Percentiles rank a stretch among this genome's conserved stretches.
phyloP scores from a whole-genome alignment of 2,113 vertebrate species.

The Terrapene triunguis region DNA sequence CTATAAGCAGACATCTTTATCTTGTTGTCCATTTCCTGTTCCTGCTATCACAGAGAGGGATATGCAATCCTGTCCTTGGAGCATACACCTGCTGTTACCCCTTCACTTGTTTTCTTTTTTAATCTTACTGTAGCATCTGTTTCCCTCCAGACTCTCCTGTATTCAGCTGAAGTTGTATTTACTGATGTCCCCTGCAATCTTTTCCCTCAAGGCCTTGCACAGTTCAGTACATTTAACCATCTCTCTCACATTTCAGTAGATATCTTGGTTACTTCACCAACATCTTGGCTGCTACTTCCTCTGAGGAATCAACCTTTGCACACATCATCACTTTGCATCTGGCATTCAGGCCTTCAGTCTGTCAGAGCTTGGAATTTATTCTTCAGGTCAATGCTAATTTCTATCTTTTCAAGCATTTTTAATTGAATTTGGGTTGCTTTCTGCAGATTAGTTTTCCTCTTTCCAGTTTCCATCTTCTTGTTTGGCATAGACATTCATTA shows the following conservation, averaged over 20 bases:
- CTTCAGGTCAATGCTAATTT: conserved; percentile 56
- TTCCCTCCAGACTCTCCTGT: background rate
- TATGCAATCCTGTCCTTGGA: background rate
- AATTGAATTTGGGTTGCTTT: conserved; percentile 66
- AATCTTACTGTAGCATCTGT: background rate
- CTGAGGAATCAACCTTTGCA: conserved; percentile 27
- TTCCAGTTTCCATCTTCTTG: background rate
- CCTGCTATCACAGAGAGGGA: background rate
- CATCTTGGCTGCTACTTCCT: conserved; percentile 16
- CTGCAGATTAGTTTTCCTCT: conserved; percentile 61
- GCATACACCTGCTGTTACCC: background rate
- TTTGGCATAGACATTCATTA: conserved; percentile 47
- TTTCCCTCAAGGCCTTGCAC: background rate
- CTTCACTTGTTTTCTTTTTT: background rate
- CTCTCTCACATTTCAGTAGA: background rate
- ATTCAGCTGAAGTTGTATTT: background rate
- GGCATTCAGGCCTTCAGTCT: conserved; percentile 49
- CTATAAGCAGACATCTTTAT: background rate
- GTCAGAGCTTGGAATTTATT: conserved; percentile 52
- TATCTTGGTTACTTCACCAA: conserved; percentile 40
- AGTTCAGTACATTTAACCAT: conserved; percentile 14
- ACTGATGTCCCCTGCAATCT: background rate
- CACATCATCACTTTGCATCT: conserved; percentile 55
- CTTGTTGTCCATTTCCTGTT: background rate
- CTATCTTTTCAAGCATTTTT: conserved; percentile 48